phyloP scores from a whole-genome alignment of 2,113 vertebrate species.

The Ctenodactylus gundi region DNA sequence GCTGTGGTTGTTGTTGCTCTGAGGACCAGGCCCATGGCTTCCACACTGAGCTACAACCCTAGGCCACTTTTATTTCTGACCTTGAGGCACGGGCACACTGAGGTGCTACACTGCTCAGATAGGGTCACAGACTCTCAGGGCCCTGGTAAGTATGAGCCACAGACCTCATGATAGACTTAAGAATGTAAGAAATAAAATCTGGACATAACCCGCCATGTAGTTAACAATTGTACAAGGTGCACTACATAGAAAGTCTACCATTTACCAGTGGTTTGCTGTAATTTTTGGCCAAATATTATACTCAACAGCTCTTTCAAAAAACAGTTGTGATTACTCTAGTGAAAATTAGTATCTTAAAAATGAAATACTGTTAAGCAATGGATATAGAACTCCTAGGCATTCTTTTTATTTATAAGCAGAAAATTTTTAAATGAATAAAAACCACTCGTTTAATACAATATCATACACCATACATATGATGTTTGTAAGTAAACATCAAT shows the following conservation, averaged over 20 bases:
- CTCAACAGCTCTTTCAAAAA: background rate
- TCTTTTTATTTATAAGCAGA: background rate
- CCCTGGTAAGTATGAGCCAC: too few relatives aligned
- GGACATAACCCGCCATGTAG: background rate
- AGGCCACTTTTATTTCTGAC: too few relatives aligned
- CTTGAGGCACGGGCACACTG: too few relatives aligned
- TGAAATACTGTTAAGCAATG: slow-evolving; percentile 4
- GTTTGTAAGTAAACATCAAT: too few relatives aligned
- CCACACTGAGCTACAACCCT: too few relatives aligned
- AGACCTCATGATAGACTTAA: background rate
- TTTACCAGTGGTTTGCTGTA: background rate
- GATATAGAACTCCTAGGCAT: background rate
- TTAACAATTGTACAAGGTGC: background rate
- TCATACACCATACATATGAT: background rate
- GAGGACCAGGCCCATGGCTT: too few relatives aligned
- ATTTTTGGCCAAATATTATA: slow-evolving; percentile 2
- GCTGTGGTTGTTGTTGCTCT: too few relatives aligned
- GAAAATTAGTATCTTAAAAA: slow-evolving; percentile 33
- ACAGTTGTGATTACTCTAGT: background rate
- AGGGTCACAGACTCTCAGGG: too few relatives aligned
- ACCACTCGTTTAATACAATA: background rate
- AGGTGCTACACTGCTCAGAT: too few relatives aligned
- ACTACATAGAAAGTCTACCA: background rate
- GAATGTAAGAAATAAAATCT: background rate
- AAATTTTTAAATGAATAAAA: background rate